Conservation (phyloP, 1,140 invertebrate genomes). For the Trichomalopsis sarcophagae region DNA sequence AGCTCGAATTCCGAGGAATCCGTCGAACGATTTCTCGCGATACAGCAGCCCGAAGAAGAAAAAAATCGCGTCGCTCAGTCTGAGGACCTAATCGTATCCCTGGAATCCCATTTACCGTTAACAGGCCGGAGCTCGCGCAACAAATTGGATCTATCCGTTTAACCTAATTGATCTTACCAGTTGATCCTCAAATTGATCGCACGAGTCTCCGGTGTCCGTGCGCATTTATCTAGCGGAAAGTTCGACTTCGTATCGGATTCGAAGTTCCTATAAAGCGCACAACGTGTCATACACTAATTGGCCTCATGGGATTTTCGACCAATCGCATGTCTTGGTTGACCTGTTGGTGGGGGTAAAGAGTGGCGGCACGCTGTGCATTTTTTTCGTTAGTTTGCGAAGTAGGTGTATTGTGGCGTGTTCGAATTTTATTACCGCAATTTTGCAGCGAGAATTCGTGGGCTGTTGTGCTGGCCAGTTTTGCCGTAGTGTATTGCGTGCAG, state of each 20-base stretch:
- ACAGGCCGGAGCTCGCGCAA: background rate
- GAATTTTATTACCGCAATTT: background rate
- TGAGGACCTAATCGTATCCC: background rate
- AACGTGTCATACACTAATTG: no score
- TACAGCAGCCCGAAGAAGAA: background rate
- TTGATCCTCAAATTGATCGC: conserved; percentile 26
- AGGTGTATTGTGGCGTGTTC: background rate
- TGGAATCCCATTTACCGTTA: background rate
- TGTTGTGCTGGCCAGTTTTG: background rate
- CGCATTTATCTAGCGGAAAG: conserved; percentile 12
- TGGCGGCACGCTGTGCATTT: background rate
- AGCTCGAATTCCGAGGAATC: no score
- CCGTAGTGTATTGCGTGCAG: background rate
- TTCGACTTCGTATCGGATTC: background rate
- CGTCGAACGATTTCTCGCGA: no score
- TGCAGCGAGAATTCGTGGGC: background rate
- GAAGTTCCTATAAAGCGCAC: background rate
- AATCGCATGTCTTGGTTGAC: background rate
- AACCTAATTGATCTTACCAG: conserved; percentile 35
- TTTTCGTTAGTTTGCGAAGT: background rate
- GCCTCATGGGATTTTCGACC: background rate
- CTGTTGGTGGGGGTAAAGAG: background rate
- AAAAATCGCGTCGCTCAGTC: background rate
- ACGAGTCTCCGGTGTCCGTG: background rate
- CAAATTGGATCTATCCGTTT: conserved; percentile 14